phyloP scores from a whole-genome alignment of 2,888 invertebrate genomes.

The Noctuana brunneofusca region DNA sequence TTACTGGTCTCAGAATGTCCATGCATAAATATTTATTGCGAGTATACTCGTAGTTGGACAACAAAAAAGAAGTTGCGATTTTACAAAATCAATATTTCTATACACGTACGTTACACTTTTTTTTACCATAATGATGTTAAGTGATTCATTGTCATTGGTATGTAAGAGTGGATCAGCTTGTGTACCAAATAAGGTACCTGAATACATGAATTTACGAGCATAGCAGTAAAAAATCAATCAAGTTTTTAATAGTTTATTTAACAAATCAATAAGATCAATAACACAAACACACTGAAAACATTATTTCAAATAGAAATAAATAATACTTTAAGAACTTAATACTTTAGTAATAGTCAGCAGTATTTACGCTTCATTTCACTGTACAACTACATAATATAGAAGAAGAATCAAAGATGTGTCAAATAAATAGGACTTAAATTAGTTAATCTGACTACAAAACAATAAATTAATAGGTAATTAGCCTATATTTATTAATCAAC shows the following conservation, averaged over 20 bases:
- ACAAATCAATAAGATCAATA: background rate
- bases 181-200: no score
- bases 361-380: background rate
- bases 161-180: no score
- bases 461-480: slow-evolving; percentile 21
- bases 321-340: no score
- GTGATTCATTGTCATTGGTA: no score
- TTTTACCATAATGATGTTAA: no score
- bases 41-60: no score
- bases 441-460: slow-evolving; percentile 12
- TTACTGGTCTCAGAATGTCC: no score
- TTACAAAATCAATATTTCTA: no score
- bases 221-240: background rate
- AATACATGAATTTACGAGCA: no score
- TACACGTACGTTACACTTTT: no score
- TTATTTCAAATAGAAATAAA: background rate
- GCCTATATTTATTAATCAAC: slow-evolving; percentile 7
- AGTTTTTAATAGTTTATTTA: slow-evolving; percentile 2
- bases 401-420: background rate
- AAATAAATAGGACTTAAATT: background rate
- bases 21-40: no score
- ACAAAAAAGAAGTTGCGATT: no score
- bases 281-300: background rate
- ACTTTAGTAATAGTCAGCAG: background rate
- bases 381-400: background rate